A percentile compares a stretch with the other conserved stretches of the same genome.
Evolutionary conservation across 2,113 vertebrate species (phyloP).

Genomic region (Podarcis muralis): DNA sequence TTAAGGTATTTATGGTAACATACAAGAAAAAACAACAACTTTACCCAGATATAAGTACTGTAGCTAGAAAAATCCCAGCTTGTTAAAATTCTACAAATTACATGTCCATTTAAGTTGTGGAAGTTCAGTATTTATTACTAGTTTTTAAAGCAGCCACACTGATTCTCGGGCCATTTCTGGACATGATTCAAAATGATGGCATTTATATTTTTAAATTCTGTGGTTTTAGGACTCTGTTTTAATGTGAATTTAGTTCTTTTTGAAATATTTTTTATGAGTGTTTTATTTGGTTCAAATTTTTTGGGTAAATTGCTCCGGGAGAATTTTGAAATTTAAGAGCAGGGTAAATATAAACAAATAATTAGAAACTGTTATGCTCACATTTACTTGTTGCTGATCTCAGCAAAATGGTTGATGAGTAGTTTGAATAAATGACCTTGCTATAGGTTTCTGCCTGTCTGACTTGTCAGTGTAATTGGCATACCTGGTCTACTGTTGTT

Average conservation of each 20-base stretch:
- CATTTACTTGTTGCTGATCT: neutral
- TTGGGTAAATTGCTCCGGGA: neutral
- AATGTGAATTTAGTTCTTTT: neutral
- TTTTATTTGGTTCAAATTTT: neutral
- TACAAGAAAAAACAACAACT: neutral
- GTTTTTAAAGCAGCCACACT: no score
- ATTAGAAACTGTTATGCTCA: neutral
- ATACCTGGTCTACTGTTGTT: fast-evolving
- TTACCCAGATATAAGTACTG: neutral
- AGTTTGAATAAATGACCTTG: neutral
- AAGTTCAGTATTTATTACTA: no score
- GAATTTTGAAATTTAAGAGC: neutral
- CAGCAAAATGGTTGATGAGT: neutral
- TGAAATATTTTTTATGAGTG: neutral
- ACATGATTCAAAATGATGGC: neutral
- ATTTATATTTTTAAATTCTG: neutral
- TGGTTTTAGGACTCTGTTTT: neutral
- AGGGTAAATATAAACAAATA: neutral
- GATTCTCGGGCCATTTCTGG: neutral
- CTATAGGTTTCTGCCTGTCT: neutral
- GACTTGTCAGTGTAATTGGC: neutral
- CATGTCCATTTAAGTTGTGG: neutral
- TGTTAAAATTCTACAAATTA: neutral
- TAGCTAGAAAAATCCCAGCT: neutral
- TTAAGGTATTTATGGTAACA: neutral